Conservation (phyloP, 2,797 vertebrate genomes). For the Coreius guichenoti region DNA sequence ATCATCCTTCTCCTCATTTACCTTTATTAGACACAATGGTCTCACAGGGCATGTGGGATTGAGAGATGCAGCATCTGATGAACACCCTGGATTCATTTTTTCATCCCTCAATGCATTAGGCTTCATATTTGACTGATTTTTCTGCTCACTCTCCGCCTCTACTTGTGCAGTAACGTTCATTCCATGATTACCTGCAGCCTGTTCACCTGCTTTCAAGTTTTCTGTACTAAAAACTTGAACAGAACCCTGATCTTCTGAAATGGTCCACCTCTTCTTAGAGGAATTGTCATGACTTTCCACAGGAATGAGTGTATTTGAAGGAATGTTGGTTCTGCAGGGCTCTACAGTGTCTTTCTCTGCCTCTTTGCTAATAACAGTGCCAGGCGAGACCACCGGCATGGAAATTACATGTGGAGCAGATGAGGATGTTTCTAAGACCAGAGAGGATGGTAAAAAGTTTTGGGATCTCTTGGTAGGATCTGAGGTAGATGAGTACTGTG, state of each 20-base stretch:
- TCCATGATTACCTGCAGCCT: neutral
- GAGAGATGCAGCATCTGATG: neutral
- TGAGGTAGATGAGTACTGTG: slow-evolving; percentile 49
- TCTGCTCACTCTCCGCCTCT: neutral
- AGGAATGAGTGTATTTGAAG: slow-evolving; percentile 45
- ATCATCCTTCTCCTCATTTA: slow-evolving; percentile 59
- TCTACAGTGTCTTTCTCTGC: slow-evolving; percentile 10
- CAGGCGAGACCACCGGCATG: slow-evolving; percentile 8
- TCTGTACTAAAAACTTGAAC: neutral
- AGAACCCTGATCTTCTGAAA: slow-evolving; percentile 14
- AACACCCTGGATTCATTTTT: neutral
- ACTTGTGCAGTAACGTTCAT: neutral
- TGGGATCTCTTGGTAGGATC: slow-evolving; percentile 37
- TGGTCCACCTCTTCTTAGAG: slow-evolving; percentile 36
- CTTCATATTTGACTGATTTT: neutral
- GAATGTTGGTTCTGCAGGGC: slow-evolving; percentile 9
- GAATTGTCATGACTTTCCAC: slow-evolving; percentile 37
- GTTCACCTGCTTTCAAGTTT: neutral
- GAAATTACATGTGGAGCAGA: slow-evolving; percentile 6
- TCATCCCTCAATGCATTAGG: neutral
- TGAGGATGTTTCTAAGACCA: slow-evolving; percentile 18
- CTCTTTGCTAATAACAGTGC: neutral
- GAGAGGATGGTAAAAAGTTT: slow-evolving; percentile 9
- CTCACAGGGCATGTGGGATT: neutral
- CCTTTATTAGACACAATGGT: slow-evolving; percentile 28